Base-by-base conservation (phyloP, 2,888 invertebrate species). In the Darwinula stevensoni region DNA sequence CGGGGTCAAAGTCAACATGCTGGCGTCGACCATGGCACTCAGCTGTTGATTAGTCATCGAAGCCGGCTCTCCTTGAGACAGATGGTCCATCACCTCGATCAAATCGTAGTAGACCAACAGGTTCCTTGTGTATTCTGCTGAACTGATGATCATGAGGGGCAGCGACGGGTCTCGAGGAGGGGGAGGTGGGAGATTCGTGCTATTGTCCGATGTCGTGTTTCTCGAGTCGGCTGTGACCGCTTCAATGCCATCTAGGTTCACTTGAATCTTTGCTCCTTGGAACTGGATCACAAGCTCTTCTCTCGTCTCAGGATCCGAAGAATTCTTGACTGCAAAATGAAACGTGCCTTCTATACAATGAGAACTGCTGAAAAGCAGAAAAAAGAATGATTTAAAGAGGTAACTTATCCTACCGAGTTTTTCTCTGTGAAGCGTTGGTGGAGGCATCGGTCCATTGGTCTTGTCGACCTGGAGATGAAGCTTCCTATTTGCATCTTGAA, bases 381-480 rank as follows among this genome's bases (percentile, higher is more conserved):
- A n/a, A n/a, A n/a, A n/a, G n/a, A n/a, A n/a, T n/a, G n/a, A n/a
- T n/a, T n/a, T n/a, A n/a, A n/a, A n/a, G n/a, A n/a, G n/a, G n/a
- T n/a, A n/a, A n/a, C n/a, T n/a, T n/a, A n/a, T n/a, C n/a, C n/a
- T n/a, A n/a, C n/a, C n/a, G n/a, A n/a, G n/a, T n/a, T n/a, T n/a
- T n/a, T n/a, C n/a, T n/a, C n/a, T n/a, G n/a, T n/a, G n/a, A n/a
- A n/a, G n/a, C n/a, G n/a, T n/a, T n/a, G 22, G 9, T 22, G 22
- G 22, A 9, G 22, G 22, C n/a, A n/a, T n/a, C 6, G 6, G 22
- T 22, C 22, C 22, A 22, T 6, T 22, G 22, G 9, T n/a, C n/a
- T n/a, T 22, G 22, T 22, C 22, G n/a, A 22, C n/a, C n/a, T 22
- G 22, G 9, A 22, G n/a, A 22, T 22, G 22, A 22, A 22, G 22